Base-by-base conservation (phyloP, 2,113 vertebrate genomes). In the Prochilodus magdalenae region DNA sequence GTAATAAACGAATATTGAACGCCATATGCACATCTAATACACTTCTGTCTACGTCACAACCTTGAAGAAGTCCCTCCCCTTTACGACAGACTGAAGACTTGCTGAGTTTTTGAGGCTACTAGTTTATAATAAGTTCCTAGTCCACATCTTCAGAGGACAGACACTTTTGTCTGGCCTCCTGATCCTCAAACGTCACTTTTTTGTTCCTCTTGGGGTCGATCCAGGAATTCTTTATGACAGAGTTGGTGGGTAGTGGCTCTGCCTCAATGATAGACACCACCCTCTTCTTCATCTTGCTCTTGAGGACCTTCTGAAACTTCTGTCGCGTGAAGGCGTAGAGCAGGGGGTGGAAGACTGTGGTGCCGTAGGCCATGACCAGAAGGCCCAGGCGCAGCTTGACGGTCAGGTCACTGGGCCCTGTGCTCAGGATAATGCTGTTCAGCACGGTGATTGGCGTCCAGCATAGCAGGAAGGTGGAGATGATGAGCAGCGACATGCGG, bases 251-350 rank as follows among this genome's bases (percentile, higher is more conserved):
- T 81, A 95, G 89, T 0, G 95, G 95, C 36, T 97, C 96, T n/a
- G 96, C 96, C 91, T 97, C 97, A 27, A 97, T 96, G 77, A 97
- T 96, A 51, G 98, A 98, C 90, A 98, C 96, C 72, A 98, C 96
- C 87, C 96, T 89, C 83, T 99, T 98, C 94, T 98, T 99, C 96
- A 99, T 98, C 91, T 97, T 98, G 89, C 97, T 98, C 92, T 97
- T 99, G 80, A 99, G 91, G 78, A 97, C 97, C 84, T 97, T 99
- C 89, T 99, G 98, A 89, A 99, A 98, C 93, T 99, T 99, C 90
- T 99, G 97, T 79, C 97, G 91, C 0, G 97, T 98, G 91, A 99
- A 99, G 88, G 97, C 97, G 4, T 98, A 98, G 86, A 99, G 93
- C 75, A 99, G 93, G 20, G 97, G 97, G 77, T 99, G 97, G 88